Conservation (phyloP, 2,888 invertebrate genomes). For the Rhagophthalmus giganteus region DNA sequence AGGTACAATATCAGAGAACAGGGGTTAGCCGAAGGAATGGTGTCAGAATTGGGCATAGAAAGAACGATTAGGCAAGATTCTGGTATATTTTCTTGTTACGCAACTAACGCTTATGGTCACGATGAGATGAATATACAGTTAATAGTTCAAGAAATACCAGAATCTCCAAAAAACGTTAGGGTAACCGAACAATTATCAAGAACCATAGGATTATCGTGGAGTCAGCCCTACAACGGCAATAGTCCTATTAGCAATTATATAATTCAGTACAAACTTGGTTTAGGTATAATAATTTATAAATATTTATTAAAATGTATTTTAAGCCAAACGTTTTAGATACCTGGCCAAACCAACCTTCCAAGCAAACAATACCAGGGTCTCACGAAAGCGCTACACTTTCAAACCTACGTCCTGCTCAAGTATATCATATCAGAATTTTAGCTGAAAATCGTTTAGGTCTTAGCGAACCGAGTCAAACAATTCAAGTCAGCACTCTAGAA, state of each 20-base stretch:
- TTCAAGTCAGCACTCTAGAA: slow-evolving; percentile 83
- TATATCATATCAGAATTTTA: slow-evolving; percentile 85
- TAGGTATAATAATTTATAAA: slow-evolving; percentile 62
- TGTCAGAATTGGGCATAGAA: slow-evolving; percentile 82
- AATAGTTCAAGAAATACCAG: slow-evolving; percentile 89
- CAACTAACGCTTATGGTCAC: slow-evolving; percentile 86
- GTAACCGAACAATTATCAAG: slow-evolving; percentile 84
- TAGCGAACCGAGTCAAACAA: slow-evolving; percentile 83
- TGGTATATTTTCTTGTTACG: slow-evolving; percentile 84
- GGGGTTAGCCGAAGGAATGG: slow-evolving; percentile 76
- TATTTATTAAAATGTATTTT: too few relatives aligned
- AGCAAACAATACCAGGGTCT: slow-evolving; percentile 80
- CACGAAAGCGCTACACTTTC: slow-evolving; percentile 79
- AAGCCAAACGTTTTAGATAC: slow-evolving; percentile 64
- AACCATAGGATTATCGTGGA: slow-evolving; percentile 85
- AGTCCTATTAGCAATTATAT: slow-evolving; percentile 87
- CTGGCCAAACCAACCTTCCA: slow-evolving; percentile 81
- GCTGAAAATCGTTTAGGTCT: slow-evolving; percentile 88
- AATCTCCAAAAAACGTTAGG: slow-evolving; percentile 83
- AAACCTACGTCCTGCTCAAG: slow-evolving; percentile 81
- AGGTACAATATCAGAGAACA: slow-evolving; percentile 78
- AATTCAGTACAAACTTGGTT: slow-evolving; percentile 84
- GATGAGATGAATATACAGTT: slow-evolving; percentile 90
- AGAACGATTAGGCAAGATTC: slow-evolving; percentile 87
- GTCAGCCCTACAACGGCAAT: slow-evolving; percentile 85